A percentile compares a stretch with the other conserved stretches of the same genome.
These are phyloP conservation scores for Lithodes maja DNA, from an alignment of 2,888 invertebrate genomes.

Conservation along the genomic window DNA sequence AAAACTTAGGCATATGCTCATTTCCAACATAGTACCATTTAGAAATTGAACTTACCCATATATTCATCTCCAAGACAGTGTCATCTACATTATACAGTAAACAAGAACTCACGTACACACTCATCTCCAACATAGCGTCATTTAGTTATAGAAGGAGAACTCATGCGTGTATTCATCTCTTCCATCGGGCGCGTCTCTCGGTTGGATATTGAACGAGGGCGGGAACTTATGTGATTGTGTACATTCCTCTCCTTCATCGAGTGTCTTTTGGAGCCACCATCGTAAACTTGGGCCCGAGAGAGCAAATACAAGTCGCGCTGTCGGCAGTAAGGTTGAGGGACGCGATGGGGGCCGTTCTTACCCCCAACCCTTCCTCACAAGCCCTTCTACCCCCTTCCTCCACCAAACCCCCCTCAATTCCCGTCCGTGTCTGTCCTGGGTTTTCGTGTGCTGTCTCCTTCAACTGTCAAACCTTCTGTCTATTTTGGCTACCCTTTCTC, in stretches of 20 bases:
- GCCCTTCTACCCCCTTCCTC: too few relatives aligned
- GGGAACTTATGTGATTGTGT: conserved; percentile 49
- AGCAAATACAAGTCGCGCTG: conserved; percentile 40
- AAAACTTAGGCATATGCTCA: too few relatives aligned
- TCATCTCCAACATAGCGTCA: too few relatives aligned
- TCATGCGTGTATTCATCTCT: too few relatives aligned
- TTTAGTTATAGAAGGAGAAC: too few relatives aligned
- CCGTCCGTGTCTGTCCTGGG: neutral
- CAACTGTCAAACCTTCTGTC: neutral
- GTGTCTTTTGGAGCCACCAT: conserved; percentile 29
- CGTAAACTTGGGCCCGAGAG: conserved; percentile 36
- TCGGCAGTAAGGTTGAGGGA: conserved; percentile 32
- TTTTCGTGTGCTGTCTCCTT: neutral
- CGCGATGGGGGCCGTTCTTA: conserved; percentile 16
- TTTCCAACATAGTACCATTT: too few relatives aligned
- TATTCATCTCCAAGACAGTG: too few relatives aligned
- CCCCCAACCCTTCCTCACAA: neutral
- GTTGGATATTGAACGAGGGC: neutral
- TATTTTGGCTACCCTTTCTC: too few relatives aligned
- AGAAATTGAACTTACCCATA: too few relatives aligned
- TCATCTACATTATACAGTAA: too few relatives aligned
- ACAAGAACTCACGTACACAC: too few relatives aligned
- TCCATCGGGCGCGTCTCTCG: too few relatives aligned
- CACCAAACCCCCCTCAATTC: neutral
- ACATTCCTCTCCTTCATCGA: conserved; percentile 54